These are phyloP conservation scores for Tangara arthus DNA, from an alignment of 2,797 vertebrate species.

Conservation along the genomic window DNA sequence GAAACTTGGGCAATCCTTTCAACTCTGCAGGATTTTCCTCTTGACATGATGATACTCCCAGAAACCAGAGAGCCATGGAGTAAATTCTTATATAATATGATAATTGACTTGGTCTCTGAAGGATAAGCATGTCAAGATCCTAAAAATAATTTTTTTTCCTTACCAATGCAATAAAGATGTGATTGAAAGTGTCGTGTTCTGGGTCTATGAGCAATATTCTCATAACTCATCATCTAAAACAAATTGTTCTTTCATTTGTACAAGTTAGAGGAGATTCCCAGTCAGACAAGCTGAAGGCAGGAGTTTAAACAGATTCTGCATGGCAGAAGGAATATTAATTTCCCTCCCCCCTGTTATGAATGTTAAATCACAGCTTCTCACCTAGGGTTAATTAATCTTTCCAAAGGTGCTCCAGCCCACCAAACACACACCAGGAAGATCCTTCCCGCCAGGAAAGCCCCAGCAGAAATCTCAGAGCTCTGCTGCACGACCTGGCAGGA, in stretches of 20 bases:
- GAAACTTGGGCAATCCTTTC: background rate
- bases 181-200: slow-evolving; percentile 54
- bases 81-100: slow-evolving; percentile 10
- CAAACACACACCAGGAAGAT: background rate
- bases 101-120: slow-evolving; percentile 40
- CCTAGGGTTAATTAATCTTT: slow-evolving; percentile 38
- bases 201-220: slow-evolving; percentile 32
- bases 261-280: slow-evolving; percentile 50
- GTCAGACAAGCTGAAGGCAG: slow-evolving; percentile 48
- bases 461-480: background rate
- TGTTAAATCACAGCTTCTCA: background rate
- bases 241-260: slow-evolving; percentile 64
- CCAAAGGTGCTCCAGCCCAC: background rate
- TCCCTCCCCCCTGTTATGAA: background rate
- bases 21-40: background rate
- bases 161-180: slow-evolving; percentile 35
- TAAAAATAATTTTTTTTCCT: background rate
- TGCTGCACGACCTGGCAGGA: background rate
- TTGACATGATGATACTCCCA: background rate
- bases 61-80: background rate
- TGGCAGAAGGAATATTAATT: slow-evolving; percentile 26
- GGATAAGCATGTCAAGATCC: slow-evolving; percentile 54
- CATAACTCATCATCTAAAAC: slow-evolving; percentile 56
- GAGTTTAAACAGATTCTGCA: slow-evolving; percentile 29
- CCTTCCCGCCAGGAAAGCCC: background rate